Evolutionary conservation across 2,797 vertebrate genomes (phyloP), one percentile per base, ranked within the genome.

Genomic region (Furcifer pardalis): DNA sequence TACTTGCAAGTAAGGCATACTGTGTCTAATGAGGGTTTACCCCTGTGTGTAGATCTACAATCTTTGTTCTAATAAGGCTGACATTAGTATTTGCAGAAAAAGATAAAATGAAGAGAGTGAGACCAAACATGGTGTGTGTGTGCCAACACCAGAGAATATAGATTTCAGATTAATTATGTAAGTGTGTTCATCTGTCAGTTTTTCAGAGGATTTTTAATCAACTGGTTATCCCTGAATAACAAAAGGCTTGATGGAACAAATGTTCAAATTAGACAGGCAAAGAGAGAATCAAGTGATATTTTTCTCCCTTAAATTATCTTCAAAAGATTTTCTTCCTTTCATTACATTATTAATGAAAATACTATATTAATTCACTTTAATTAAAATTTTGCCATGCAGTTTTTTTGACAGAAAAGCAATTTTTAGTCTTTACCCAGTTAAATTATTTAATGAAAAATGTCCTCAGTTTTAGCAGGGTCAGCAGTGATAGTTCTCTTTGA

Each of bases 381-480:
- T 94, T 94, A 93, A 95, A 95, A 95, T 60, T 30, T 89, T 89
- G 56, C 78, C 87, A 84, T 87, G 83, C 56, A 91, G 78, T 44
- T 46, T 9, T 94, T 93, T 90, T 89, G 76, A 87, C 91, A 91
- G 56, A 92, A 82, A 94, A 94, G 90, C 69, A 91, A 82, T 81
- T 93, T 94, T 91, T 82, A 85, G 75, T 76, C 72, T 90, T 92
- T 94, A 79, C 79, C 81, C 93, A 77, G 81, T 76, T 88, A 56
- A 91, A 92, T 94, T 74, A 86, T 94, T 95, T 93, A 91, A 92
- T 92, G 88, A 93, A 88, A 93, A 88, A 89, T 88, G 92, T 30
- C 81, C 56, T 86, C 78, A 90, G 79, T 72, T 52, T 84, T 93
- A 93, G 92, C 87, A 90, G 88, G 92, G 94, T 92, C 86, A 90